Evolutionary conservation across 1,140 invertebrate species (phyloP).

Genomic region (Cyphomyrmex costatus): DNA sequence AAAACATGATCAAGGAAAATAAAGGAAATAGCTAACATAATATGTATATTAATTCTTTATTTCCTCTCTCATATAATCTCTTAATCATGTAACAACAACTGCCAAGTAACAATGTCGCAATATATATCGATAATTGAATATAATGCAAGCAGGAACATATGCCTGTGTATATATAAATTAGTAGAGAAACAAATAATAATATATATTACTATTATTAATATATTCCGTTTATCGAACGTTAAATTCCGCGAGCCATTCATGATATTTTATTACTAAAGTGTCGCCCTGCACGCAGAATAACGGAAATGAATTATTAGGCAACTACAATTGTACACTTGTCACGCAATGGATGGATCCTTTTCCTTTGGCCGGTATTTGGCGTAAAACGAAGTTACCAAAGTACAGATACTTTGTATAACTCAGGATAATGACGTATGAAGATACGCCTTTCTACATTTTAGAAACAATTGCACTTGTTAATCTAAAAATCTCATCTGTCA

Average conservation of each 20-base stretch:
- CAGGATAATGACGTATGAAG: not conserved
- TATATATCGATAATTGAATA: constrained; percentile 33
- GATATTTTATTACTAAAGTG: constrained; percentile 18
- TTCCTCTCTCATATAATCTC: constrained; percentile 46
- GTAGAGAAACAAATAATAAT: not conserved
- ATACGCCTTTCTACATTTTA: not conserved
- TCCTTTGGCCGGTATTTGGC: constrained; percentile 43
- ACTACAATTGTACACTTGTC: constrained; percentile 20
- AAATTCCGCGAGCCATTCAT: constrained; percentile 13
- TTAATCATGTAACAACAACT: constrained; percentile 64
- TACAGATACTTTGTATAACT: not conserved
- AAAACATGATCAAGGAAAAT: not conserved
- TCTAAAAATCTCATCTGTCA: not conserved
- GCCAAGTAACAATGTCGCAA: constrained; percentile 63
- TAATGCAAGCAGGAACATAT: constrained; percentile 43
- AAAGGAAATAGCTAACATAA: not conserved
- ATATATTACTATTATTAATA: constrained; percentile 21
- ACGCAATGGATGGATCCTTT: constrained; percentile 56
- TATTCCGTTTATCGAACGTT: constrained; percentile 33
- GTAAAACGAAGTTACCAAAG: constrained; percentile 47
- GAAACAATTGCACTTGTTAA: not conserved
- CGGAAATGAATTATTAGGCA: constrained; percentile 30
- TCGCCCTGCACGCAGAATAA: not conserved
- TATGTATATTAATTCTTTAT: constrained; percentile 64
- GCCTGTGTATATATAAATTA: constrained; percentile 47